phyloP scores from a whole-genome alignment of 2,113 vertebrate genomes.

The Ancistrus triradiatus region DNA sequence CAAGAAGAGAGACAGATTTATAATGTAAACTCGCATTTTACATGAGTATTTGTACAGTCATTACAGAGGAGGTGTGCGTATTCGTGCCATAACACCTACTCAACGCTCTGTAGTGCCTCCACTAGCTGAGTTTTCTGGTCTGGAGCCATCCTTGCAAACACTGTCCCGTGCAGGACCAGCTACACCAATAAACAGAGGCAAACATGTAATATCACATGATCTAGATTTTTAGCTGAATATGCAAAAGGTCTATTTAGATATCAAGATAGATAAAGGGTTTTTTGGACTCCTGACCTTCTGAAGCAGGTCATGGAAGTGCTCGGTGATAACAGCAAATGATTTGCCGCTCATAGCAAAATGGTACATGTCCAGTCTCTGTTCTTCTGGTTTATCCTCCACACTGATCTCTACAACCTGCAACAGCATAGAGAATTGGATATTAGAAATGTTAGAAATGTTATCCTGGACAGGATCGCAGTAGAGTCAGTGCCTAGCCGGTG shows the following conservation, averaged over 20 bases:
- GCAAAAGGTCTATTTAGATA: too few species aligned
- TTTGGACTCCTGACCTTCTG: constrained; percentile 79
- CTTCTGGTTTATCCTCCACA: constrained; percentile 75
- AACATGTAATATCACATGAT: not conserved
- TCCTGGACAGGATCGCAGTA: too few species aligned
- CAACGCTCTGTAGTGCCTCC: constrained; percentile 90
- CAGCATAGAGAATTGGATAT: not conserved
- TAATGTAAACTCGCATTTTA: not conserved
- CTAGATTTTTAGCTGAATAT: not conserved
- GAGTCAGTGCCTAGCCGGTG: too few species aligned
- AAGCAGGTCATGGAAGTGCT: constrained; percentile 93
- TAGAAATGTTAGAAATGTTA: too few species aligned
- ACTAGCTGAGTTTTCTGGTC: constrained; percentile 96
- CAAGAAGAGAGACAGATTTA: constrained; percentile 8
- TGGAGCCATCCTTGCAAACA: constrained; percentile 96
- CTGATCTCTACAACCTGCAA: constrained; percentile 80
- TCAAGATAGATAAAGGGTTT: not conserved
- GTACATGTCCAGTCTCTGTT: constrained; percentile 70
- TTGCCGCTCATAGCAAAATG: constrained; percentile 98
- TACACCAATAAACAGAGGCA: constrained; percentile 44
- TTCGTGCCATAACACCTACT: constrained; percentile 75
- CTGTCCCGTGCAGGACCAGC: constrained; percentile 90
- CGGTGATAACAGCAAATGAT: constrained; percentile 86
- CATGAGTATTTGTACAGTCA: not conserved
- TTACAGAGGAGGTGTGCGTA: not conserved